Base-by-base conservation (phyloP, 2,888 invertebrate species). In the Chaetoderma sp. region DNA sequence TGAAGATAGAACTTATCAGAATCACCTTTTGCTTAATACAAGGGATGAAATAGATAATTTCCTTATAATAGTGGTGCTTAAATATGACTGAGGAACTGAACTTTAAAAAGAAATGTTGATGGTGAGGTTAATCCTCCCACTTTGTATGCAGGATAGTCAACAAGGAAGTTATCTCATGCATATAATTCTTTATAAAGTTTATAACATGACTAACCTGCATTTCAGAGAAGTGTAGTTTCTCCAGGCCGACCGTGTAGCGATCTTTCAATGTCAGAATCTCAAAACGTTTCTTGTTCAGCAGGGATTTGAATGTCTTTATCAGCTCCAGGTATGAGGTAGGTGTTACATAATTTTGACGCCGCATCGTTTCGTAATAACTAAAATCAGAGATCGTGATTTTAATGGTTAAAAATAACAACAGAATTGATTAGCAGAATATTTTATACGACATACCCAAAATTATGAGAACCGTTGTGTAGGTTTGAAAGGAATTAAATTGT, bases 181-280 rank as follows among this genome's bases (percentile, higher is more conserved):
- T n/a, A n/a, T n/a, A n/a, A n/a, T n/a, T n/a, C n/a, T n/a, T n/a
- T n/a, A n/a, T n/a, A n/a, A n/a, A n/a, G n/a, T n/a, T n/a, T n/a
- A n/a, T n/a, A n/a, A n/a, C n/a, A n/a, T n/a, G n/a, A 27, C 32
- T 54, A 60, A 84, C 84, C 83, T 86, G 85, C 49, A 74, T 73
- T 67, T 85, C 84, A 21, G 85, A 84, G 71, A 84, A 85, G 54
- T 83, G 79, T 36, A 86, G 76, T 70, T 86, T 86, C 63, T 86
- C 86, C 60, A 86, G 72, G 6, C 86, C 86, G 23, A 83, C 81
- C 33, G 78, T 79, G 70, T 96, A 97, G 33, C 96, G 90, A 90
- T 86, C 84, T 70, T 84, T 83, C 33, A 85, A 75, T 0, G 81
- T 85, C 10, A 84, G 73, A 47, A 86, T 75, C 67, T 86, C 85